Percentiles rank a stretch among this genome's conserved stretches.
Evolutionary conservation across 2,797 vertebrate species (phyloP).

Genomic region (Chromis chromis): DNA sequence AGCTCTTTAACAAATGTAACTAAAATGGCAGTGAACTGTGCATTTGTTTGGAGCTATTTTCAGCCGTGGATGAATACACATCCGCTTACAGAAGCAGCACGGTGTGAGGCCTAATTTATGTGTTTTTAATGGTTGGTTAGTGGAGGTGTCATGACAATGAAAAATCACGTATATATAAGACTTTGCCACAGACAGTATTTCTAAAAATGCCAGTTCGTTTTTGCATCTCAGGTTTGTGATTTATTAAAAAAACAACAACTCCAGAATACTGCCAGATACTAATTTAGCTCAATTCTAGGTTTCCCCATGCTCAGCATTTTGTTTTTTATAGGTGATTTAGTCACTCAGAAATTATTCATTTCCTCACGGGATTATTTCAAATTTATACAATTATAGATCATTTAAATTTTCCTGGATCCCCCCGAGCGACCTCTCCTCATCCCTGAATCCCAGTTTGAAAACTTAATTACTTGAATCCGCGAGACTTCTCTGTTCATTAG

Average conservation of each 20-base stretch:
- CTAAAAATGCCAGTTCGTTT: not conserved
- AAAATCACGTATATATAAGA: too few relatives aligned
- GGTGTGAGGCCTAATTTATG: not conserved
- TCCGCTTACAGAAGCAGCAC: not conserved
- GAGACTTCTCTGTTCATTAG: slow-evolving; percentile 37
- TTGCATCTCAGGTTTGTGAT: not conserved
- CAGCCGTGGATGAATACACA: slow-evolving; percentile 1
- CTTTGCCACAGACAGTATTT: not conserved
- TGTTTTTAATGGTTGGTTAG: not conserved
- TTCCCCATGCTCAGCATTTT: not conserved
- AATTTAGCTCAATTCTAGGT: not conserved
- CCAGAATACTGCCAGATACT: too few relatives aligned
- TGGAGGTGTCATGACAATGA: not conserved
- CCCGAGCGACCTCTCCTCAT: slow-evolving; percentile 13
- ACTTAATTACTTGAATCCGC: slow-evolving; percentile 33
- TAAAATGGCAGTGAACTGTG: not conserved
- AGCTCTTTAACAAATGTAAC: not conserved
- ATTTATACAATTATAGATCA: slow-evolving; percentile 3
- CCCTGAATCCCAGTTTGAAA: slow-evolving; percentile 25
- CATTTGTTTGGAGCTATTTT: slow-evolving; percentile 20
- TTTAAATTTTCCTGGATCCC: slow-evolving; percentile 3
- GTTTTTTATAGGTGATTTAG: not conserved
- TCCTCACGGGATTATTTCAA: slow-evolving; percentile 15
- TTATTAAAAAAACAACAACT: not conserved
- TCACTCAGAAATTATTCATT: not conserved